phyloP scores from a whole-genome alignment of 2,113 vertebrate genomes.

The Triplophysa dalaica region DNA sequence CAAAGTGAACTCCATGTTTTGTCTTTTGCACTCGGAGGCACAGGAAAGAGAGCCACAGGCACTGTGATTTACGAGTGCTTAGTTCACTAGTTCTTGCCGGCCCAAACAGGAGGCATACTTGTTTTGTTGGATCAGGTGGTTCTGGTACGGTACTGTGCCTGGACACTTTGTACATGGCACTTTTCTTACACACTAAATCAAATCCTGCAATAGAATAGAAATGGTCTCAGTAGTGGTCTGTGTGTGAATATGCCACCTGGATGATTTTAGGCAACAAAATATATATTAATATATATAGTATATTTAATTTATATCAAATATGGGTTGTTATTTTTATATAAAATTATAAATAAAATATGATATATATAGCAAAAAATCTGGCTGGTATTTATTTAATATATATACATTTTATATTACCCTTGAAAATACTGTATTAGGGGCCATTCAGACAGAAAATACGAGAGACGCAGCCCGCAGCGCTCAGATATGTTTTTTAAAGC shows the following conservation, averaged over 20 bases:
- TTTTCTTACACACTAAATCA: slow-evolving; percentile 30
- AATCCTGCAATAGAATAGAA: background rate
- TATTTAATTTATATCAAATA: too few species aligned
- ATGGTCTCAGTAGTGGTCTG: background rate
- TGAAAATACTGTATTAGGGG: too few species aligned
- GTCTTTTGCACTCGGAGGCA: slow-evolving; percentile 54
- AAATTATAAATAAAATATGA: too few species aligned
- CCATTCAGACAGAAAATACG: too few species aligned
- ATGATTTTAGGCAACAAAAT: background rate
- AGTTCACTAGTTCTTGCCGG: slow-evolving; percentile 60
- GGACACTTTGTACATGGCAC: slow-evolving; percentile 27
- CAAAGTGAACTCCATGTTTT: slow-evolving; percentile 39
- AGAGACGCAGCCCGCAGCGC: too few species aligned
- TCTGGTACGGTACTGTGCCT: slow-evolving; percentile 24
- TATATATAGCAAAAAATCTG: too few species aligned
- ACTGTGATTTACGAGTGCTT: slow-evolving; percentile 62
- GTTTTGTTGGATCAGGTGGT: slow-evolving; percentile 51
- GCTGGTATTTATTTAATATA: too few species aligned
- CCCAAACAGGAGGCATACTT: slow-evolving; percentile 50
- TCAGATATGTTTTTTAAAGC: too few species aligned
- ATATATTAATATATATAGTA: too few species aligned
- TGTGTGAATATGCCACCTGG: too few species aligned
- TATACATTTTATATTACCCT: too few species aligned
- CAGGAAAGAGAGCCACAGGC: slow-evolving; percentile 56
- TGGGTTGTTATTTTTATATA: too few species aligned